These are phyloP conservation scores for Agriotes lineatus DNA, from an alignment of 2,888 invertebrate species.

Conservation along the genomic window DNA sequence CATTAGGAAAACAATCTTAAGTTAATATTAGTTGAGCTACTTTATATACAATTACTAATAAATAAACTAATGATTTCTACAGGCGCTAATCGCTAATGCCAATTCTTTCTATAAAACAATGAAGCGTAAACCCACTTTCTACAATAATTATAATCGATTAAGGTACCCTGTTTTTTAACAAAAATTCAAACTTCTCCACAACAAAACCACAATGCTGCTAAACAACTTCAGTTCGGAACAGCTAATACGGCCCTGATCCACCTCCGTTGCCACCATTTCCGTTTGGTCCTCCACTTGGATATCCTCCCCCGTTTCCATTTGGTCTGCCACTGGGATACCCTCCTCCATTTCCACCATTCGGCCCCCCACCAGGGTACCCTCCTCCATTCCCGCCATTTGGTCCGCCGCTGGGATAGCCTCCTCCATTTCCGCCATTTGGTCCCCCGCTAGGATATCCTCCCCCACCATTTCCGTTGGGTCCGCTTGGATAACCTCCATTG, in stretches of 20 bases:
- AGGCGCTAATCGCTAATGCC: no score
- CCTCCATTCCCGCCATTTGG: conserved; percentile 55
- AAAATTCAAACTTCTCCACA: conserved; percentile 11
- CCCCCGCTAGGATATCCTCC: conserved; percentile 39
- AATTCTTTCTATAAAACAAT: background rate
- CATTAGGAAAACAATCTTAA: background rate
- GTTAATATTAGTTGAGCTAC: conserved; percentile 15
- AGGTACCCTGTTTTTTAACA: conserved; percentile 12
- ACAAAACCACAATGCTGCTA: conserved; percentile 32
- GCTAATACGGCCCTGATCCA: conserved; percentile 50
- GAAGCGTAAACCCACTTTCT: conserved; percentile 5
- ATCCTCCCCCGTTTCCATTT: conserved; percentile 43
- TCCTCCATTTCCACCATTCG: conserved; percentile 39
- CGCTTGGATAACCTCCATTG: conserved; percentile 39
- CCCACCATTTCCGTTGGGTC: conserved; percentile 20
- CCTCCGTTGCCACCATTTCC: conserved; percentile 40
- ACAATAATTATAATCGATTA: background rate
- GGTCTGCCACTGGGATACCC: conserved; percentile 51
- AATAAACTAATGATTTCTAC: no score
- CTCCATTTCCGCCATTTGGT: conserved; percentile 37
- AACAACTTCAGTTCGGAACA: conserved; percentile 44
- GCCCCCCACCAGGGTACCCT: conserved; percentile 52
- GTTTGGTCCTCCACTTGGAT: conserved; percentile 52
- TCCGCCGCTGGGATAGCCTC: conserved; percentile 51
- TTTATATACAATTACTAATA: conserved; percentile 28